Conservation (phyloP, 2,888 invertebrate species). For the Flexamia atlantica region DNA sequence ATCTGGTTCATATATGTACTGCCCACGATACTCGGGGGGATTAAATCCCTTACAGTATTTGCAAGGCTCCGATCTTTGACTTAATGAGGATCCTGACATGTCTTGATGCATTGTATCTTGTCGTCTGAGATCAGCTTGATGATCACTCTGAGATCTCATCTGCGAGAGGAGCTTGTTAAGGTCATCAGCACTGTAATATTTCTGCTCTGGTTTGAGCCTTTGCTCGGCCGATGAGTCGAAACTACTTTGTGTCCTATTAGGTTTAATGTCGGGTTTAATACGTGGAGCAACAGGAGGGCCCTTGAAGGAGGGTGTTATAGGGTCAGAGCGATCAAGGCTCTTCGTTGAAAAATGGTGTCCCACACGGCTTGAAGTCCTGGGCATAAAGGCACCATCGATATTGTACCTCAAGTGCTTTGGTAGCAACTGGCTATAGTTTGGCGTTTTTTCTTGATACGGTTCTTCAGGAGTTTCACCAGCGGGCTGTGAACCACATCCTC, state of each 20-base stretch:
- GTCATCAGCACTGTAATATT: conserved; percentile 7
- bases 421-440: not conserved
- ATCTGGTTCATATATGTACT: not conserved
- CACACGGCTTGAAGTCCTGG: not conserved
- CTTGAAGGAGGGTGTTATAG: not conserved
- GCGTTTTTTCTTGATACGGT: not conserved
- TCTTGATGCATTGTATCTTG: not conserved
- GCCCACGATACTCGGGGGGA: not conserved
- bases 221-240: not conserved
- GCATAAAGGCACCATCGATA: not conserved
- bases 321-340: not conserved
- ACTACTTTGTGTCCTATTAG: not conserved
- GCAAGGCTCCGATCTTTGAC: not conserved
- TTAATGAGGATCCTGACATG: not conserved
- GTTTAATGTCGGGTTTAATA: not conserved
- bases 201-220: not conserved
- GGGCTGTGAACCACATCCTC: no score
- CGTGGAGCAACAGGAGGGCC: not conserved
- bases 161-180: not conserved
- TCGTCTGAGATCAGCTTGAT: not conserved
- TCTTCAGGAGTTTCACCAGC: not conserved
- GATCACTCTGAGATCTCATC: not conserved
- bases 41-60: not conserved
- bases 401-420: not conserved
- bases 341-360: not conserved